Conservation (phyloP, 2,888 invertebrate species). For the Agrotis puta region DNA sequence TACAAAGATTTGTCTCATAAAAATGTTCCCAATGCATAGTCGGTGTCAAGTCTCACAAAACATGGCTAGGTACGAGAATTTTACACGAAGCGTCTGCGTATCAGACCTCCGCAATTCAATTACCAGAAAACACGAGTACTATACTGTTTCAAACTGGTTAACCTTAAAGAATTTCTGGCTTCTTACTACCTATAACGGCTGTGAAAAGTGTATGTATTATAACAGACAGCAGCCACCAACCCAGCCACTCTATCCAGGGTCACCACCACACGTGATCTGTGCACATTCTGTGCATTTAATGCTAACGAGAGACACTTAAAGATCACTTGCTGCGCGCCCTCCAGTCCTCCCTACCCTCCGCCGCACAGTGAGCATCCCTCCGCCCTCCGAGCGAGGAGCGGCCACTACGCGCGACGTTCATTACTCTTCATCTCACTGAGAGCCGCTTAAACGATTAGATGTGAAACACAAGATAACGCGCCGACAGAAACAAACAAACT, state of each 20-base stretch:
- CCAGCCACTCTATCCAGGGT: no score
- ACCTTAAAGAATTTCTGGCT: not conserved
- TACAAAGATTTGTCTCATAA: no score
- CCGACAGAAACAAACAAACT: conserved; percentile 18
- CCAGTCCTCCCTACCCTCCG: conserved; percentile 4
- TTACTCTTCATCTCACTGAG: conserved; percentile 49
- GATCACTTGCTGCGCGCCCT: conserved; percentile 18
- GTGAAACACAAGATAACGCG: conserved; percentile 9
- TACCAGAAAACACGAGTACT: not conserved
- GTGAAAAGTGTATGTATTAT: not conserved
- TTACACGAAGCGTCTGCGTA: no score
- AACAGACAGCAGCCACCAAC: not conserved
- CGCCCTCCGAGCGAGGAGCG: conserved; percentile 23
- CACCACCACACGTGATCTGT: not conserved
- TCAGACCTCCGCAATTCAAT: not conserved
- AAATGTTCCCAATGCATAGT: no score
- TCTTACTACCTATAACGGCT: not conserved
- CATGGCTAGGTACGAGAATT: not conserved
- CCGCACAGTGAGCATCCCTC: conserved; percentile 23
- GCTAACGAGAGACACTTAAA: conserved; percentile 45
- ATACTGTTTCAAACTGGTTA: not conserved
- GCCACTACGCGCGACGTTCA: conserved; percentile 28
- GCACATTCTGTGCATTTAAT: not conserved
- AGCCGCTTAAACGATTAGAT: conserved; percentile 28
- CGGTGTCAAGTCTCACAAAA: no score